Evolutionary conservation across 2,888 invertebrate species (phyloP).

Genomic region (Caenorhabditis virilis): DNA sequence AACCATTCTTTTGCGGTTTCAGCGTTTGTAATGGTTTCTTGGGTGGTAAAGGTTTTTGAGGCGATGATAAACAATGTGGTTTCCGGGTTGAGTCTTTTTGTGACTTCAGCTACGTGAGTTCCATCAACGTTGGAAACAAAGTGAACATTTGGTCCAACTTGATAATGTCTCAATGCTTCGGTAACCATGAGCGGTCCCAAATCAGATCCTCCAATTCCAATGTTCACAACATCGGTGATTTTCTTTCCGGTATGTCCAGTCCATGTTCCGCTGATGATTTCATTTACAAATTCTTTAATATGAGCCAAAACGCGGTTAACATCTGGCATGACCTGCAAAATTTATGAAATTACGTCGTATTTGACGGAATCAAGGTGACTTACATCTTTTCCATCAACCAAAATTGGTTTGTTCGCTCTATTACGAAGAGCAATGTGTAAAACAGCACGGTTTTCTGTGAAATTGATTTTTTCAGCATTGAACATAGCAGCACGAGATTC

Average conservation of each 20-base stretch:
- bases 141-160: constrained; percentile 82
- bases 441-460: constrained; percentile 93
- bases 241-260: constrained; percentile 84
- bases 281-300: constrained; percentile 88
- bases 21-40: constrained; percentile 97
- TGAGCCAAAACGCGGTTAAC: constrained; percentile 88
- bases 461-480: constrained; percentile 90
- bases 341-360: not conserved
- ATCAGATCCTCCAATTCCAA: constrained; percentile 99
- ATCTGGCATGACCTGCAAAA: constrained; percentile 78
- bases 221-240: constrained; percentile 96
- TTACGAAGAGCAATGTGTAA: constrained; percentile 92
- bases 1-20: constrained; percentile 97
- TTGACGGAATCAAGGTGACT: constrained; percentile 53
- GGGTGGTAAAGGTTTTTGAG: constrained; percentile 98
- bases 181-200: constrained; percentile 80
- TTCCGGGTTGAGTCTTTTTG: constrained; percentile 87
- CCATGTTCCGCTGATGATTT: constrained; percentile 74
- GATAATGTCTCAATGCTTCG: constrained; percentile 90
- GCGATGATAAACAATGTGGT: constrained; percentile 96
- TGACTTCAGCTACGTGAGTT: constrained; percentile 90
- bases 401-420: constrained; percentile 79
- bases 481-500: constrained; percentile 89
- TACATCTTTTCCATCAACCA: constrained; percentile 86
- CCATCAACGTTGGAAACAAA: constrained; percentile 99